Evolutionary conservation across 1,140 invertebrate species (phyloP).

Genomic region (Yoshiicerus persimilis): DNA sequence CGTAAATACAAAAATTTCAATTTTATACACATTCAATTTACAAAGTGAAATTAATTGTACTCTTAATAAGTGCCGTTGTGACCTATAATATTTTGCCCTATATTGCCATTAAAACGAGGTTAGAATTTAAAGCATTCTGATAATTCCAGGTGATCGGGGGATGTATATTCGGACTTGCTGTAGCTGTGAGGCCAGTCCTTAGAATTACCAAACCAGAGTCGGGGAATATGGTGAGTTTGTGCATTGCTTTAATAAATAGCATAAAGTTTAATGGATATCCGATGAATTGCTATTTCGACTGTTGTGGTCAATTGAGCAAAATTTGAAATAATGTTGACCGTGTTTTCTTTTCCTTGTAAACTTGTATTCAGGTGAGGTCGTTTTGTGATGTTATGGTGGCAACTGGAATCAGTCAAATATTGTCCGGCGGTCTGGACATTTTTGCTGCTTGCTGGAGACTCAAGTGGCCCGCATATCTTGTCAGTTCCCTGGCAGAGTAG

Average conservation of each 20-base stretch:
- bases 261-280: no score
- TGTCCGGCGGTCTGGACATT: not conserved
- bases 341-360: not conserved
- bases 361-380: not conserved
- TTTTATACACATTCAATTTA: not conserved
- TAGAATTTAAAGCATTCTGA: not conserved
- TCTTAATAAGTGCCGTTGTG: no score
- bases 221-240: not conserved
- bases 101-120: not conserved
- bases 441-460: conserved; percentile 24
- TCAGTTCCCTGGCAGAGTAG: not conserved
- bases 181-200: not conserved
- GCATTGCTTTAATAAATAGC: no score
- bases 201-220: conserved; percentile 8
- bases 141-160: conserved; percentile 11
- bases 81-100: no score
- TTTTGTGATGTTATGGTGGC: conserved; percentile 25
- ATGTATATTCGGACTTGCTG: conserved; percentile 9
- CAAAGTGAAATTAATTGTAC: no score
- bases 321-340: not conserved
- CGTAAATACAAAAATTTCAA: not conserved
- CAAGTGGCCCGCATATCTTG: not conserved
- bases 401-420: conserved; percentile 26
- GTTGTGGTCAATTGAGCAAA: no score
- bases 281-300: no score